A percentile compares a stretch with the other conserved stretches of the same genome.
These are phyloP conservation scores for Gambusia yucatana DNA, from an alignment of 2,797 vertebrate genomes.

Conservation along the genomic window DNA sequence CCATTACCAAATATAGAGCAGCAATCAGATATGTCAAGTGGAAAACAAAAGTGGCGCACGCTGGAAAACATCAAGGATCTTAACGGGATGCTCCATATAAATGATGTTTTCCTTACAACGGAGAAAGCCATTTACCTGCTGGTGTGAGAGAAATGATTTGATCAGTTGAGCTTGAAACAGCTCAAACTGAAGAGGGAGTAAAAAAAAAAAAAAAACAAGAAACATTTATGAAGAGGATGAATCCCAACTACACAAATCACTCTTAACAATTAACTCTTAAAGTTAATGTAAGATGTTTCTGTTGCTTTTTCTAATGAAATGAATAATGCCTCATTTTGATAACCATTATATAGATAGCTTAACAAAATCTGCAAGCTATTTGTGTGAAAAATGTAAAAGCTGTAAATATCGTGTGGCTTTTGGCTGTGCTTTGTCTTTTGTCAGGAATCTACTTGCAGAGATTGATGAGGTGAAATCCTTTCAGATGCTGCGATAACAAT, in stretches of 20 bases:
- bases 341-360: too few relatives aligned
- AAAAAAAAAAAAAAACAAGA: rapidly evolving
- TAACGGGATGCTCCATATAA: not conserved
- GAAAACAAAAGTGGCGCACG: constrained; percentile 22
- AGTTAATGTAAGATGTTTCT: not conserved
- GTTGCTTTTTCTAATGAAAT: not conserved
- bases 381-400: not conserved
- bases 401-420: not conserved
- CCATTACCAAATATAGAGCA: constrained; percentile 24
- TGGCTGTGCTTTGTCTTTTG: not conserved
- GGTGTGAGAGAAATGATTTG: constrained; percentile 3
- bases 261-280: not conserved
- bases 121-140: not conserved
- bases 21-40: constrained; percentile 34
- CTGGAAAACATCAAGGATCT: not conserved
- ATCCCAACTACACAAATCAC: not conserved
- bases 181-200: not conserved
- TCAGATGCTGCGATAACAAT: not conserved
- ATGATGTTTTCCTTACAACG: not conserved
- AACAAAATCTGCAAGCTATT: not conserved
- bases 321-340: not conserved
- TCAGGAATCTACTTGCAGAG: not conserved
- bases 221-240: not conserved
- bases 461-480: not conserved
- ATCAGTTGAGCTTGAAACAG: constrained; percentile 16